Percentiles rank a stretch among this genome's conserved stretches.
Evolutionary conservation across 1,140 invertebrate species (phyloP).

Genomic region (Atta colombica): DNA sequence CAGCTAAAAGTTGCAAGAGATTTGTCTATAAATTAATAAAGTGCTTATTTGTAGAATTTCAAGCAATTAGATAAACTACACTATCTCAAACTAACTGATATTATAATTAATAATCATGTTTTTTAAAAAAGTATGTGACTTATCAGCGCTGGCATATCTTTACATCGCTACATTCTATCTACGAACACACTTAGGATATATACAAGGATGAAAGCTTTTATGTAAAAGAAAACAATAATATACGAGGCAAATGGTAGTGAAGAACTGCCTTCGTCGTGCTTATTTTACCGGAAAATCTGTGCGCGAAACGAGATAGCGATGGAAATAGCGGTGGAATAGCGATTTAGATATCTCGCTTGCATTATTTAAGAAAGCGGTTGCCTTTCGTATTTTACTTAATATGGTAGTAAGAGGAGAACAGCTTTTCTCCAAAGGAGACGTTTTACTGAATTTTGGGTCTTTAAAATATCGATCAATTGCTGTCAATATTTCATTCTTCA

Average conservation of each 20-base stretch:
- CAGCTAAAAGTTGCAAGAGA: not conserved
- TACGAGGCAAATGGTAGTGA: not conserved
- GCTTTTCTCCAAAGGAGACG: not conserved
- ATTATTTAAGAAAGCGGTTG: conserved; percentile 40
- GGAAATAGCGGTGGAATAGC: not conserved
- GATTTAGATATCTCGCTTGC: not conserved
- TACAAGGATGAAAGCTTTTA: not conserved
- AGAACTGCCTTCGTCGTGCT: conserved; percentile 2
- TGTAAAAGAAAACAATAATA: conserved; percentile 26
- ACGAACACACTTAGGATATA: not conserved
- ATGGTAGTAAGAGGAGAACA: not conserved
- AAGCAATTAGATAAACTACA: too few relatives aligned
- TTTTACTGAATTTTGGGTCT: conserved; percentile 41
- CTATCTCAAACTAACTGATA: too few relatives aligned
- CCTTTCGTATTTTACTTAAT: conserved; percentile 33
- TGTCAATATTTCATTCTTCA: conserved; percentile 33
- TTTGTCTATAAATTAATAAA: not conserved
- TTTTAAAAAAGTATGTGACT: not conserved
- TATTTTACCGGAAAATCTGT: conserved; percentile 31
- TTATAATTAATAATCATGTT: too few relatives aligned
- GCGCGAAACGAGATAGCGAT: conserved; percentile 21
- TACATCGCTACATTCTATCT: not conserved
- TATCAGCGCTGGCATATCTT: not conserved
- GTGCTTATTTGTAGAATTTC: not conserved
- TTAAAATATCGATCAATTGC: conserved; percentile 33